Evolutionary conservation across 2,797 vertebrate genomes (phyloP), one percentile per base, ranked within the genome.

Genomic region (Crenichthys baileyi): DNA sequence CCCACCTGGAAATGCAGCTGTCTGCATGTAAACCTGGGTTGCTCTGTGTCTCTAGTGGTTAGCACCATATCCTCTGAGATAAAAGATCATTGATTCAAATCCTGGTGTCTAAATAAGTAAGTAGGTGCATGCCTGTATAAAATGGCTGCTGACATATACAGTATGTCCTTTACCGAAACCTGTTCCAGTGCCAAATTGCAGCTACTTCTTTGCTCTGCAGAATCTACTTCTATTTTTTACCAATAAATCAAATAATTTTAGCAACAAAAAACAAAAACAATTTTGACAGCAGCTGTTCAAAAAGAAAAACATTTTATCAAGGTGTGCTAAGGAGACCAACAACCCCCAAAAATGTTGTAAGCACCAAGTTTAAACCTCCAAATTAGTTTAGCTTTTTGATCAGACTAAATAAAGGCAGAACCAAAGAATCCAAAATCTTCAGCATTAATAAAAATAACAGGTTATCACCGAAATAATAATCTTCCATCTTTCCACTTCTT

Each of bases 1-100:
- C 41, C 70, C 29, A 74, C 2, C 15, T 72, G 70, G 70, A 76
- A 20, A 79, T 65, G 73, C 4, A 75, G 36, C 41, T 75, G 72
- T 60, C 65, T 83, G 48, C 41, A 61, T 76, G 29, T 0, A 22
- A 67, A 67, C 39, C 61, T 65, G 7, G 7, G 61, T 3, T 39
- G 63, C 36, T 9, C 24, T 3, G 20, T 39, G 18, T 67, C 63
- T 67, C 20, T 22, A 20, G 36, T 24, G 7, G 36, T 24, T 67
- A 41, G 20, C 63, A 53, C 18, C 18, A 20, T 20, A 53, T 53
- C 51, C 36, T 65, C 61, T 4, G 7, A 39, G 18, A 39, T 65
- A 65, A 29, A 22, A 39, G 61, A 65, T 65, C 18, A 36, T 13
- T 5, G 18, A 31, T 39, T 65, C 39, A 36, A 36, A 39, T 65